Base-by-base conservation (phyloP, 2,797 vertebrate genomes). In the Protonibea diacanthus region DNA sequence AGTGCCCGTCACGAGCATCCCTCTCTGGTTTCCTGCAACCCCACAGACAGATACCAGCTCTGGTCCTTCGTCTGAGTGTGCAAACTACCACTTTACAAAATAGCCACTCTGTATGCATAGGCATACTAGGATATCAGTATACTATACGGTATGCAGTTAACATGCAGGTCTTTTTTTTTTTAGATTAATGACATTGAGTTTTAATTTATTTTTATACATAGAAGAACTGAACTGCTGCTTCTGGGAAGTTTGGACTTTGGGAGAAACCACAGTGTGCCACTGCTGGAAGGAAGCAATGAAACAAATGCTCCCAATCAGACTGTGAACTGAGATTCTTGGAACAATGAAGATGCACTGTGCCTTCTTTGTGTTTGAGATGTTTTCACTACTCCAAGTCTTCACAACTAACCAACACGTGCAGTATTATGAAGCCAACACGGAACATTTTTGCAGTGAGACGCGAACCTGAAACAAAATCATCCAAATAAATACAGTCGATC, bases 21-120 rank as follows among this genome's bases (percentile, higher is more conserved):
- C 0, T 93, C 91, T 75, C 88, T 99, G 86, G 91, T 89, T 57
- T 58, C 93, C 68, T 99, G 98, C 91, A 95, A 97, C 88, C 94
- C 97, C 64, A 92, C 92, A n/a, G 97, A 99, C 92, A 88, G 83
- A 86, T 96, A 95, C 93, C 98, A 99, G 91, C 96, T 95, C 87
- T 99, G 98, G 98, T 86, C 94, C 74, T 98, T 99, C 87, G 82
- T 92, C 90, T 97, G 95, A 96, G 40, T 25, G 52, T n/a, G 53
- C 33, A 56, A 76, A 65, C 56, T 25, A 74, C 82, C 78, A 75
- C 70, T 76, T 72, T 60, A 71, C 56, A 72, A 51, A 53, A 68
- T 71, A 64, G 70, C 74, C 33, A 13, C 65, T 76, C 74, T 73
- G 78, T 77, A 69, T 88, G 76, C 75, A 61, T 12, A 62, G 71